These are phyloP conservation scores for Dyspetes luteomarginatus DNA, from an alignment of 2,888 invertebrate species.

Conservation along the genomic window DNA sequence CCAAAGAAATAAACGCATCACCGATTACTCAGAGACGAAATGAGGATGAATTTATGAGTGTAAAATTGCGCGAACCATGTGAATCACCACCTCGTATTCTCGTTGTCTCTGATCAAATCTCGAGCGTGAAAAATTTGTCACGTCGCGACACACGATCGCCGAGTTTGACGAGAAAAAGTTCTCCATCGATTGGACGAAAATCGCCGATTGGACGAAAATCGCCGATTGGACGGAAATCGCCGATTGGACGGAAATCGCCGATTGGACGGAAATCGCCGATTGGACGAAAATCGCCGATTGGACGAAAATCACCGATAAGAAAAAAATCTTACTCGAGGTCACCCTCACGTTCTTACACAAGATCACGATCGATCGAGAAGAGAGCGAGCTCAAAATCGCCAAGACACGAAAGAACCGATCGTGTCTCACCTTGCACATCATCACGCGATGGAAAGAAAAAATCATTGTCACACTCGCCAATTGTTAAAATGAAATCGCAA, in stretches of 20 bases:
- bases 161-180: neutral
- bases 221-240: neutral
- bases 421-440: conserved; percentile 65
- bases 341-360: conserved; percentile 74
- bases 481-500: conserved; percentile 70
- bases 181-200: neutral
- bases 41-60: conserved; percentile 63
- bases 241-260: conserved; percentile 69
- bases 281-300: conserved; percentile 68
- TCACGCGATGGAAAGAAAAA: conserved; percentile 68
- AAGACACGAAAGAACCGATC: conserved; percentile 38
- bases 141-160: conserved; percentile 64
- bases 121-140: conserved; percentile 8
- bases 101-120: conserved; percentile 46
- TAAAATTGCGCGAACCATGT: conserved; percentile 73
- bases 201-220: conserved; percentile 1
- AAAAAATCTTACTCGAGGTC: conserved; percentile 74
- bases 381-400: conserved; percentile 75
- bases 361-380: conserved; percentile 71
- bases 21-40: neutral
- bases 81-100: conserved; percentile 71
- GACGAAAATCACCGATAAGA: conserved; percentile 69
- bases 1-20: conserved; percentile 19
- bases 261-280: conserved; percentile 59
- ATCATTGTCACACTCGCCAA: conserved; percentile 67